These are phyloP conservation scores for Ceyx melanurus DNA, from an alignment of 2,113 vertebrate species.

Conservation along the genomic window DNA sequence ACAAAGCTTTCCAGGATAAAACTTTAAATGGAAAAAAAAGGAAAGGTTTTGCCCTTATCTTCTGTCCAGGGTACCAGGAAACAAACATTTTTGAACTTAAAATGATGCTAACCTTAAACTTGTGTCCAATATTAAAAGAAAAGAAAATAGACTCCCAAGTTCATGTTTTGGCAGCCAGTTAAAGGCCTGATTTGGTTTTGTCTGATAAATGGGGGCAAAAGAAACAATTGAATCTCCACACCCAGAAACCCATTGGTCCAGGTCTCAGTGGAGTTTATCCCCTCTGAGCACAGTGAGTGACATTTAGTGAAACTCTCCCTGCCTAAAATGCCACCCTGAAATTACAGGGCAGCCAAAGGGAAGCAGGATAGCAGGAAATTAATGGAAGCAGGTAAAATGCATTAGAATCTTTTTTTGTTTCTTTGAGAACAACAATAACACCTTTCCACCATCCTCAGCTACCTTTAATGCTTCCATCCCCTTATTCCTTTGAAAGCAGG, in stretches of 20 bases:
- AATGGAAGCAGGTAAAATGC: neutral
- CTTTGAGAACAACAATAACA: neutral
- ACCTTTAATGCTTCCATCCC: neutral
- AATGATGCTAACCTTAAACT: constrained; percentile 33
- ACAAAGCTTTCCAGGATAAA: neutral
- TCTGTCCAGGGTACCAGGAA: neutral
- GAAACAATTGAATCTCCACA: neutral
- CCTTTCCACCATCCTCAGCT: neutral
- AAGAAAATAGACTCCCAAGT: neutral
- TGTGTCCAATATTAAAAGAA: neutral
- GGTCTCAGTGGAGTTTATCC: constrained; percentile 24
- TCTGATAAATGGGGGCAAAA: neutral
- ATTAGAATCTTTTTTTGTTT: neutral
- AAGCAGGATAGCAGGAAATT: neutral
- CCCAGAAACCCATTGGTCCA: neutral
- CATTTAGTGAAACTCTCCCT: constrained; percentile 2
- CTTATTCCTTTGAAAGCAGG: neutral
- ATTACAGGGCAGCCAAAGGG: neutral
- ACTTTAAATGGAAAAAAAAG: neutral
- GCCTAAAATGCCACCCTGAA: neutral
- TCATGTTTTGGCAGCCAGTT: neutral
- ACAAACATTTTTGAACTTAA: neutral
- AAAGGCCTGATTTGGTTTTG: neutral
- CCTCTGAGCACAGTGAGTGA: neutral
- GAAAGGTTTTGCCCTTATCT: neutral